These are phyloP conservation scores for Odobenus rosmarus DNA, from an alignment of 2,113 vertebrate genomes.

Conservation along the genomic window DNA sequence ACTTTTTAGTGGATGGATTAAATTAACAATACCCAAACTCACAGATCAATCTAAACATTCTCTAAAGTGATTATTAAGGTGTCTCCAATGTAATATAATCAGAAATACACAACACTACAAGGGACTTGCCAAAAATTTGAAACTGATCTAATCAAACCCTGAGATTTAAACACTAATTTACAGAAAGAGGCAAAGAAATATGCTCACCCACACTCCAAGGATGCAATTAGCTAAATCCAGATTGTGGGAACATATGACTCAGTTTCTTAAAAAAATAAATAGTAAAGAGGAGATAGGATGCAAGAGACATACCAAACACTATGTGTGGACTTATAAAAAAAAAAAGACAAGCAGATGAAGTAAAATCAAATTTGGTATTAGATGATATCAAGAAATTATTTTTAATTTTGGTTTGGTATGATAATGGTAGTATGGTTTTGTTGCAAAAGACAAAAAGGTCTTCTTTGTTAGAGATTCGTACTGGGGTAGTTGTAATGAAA, in stretches of 20 bases:
- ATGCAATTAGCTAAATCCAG: neutral
- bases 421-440: neutral
- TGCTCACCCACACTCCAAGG: neutral
- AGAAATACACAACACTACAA: neutral
- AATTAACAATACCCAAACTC: neutral
- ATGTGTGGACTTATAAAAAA: rapidly evolving
- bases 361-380: neutral
- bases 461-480: neutral
- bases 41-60: neutral
- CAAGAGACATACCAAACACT: neutral
- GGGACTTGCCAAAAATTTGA: neutral
- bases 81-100: neutral
- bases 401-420: neutral
- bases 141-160: neutral
- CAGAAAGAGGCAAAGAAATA: neutral
- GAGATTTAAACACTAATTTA: neutral
- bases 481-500: neutral
- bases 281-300: neutral
- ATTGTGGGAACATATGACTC: neutral
- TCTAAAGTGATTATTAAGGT: neutral
- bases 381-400: neutral
- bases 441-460: neutral
- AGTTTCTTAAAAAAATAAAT: neutral
- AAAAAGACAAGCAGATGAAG: neutral
- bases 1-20: neutral